Base-by-base conservation (phyloP, 2,113 vertebrate genomes). In the Ictalurus punctatus region DNA sequence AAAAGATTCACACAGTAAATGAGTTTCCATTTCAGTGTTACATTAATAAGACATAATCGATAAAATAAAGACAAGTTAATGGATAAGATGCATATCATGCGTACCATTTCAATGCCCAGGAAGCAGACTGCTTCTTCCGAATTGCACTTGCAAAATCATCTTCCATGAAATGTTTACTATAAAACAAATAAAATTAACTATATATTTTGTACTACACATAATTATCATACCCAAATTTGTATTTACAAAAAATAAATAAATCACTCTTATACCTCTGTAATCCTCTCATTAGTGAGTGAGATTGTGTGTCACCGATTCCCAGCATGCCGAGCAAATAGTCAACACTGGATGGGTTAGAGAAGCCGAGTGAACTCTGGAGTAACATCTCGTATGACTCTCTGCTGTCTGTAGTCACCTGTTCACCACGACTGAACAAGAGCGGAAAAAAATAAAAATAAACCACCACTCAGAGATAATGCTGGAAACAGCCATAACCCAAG, bases 41-140 rank as follows among this genome's bases (percentile, higher is more conserved):
- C 27, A 25, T 59, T 82, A 59, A 59, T 61, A 59, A 37, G 12
- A 23, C 4, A 54, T 10, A 81, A 81, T 56, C 30, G 48, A 56
- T 4, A 59, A 56, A 82, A 37, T 23, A 40, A 23, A 61, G 23
- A 27, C 2, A 81, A 48, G 44, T 48, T 7, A 48, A 48, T 8
- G 48, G 25, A 25, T 80, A 58, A 56, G 37, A 2, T 23, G 9
- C 34, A 79, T 79, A 25, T 83, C 58, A 83, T 61, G 59, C 84
- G 83, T 76, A 99, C 98, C 98, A 99, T 94, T 98, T 99, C 93
- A 99, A 94, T 85, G 98, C 98, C 98, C 98, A 99, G 3, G 97
- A 97, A 1, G 96, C 96, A 69, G 98, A 99, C 2, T 99, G 98
- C 89, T 97, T 97, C 92, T 98, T 99, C 90, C 98, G 95, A 93